Evolutionary conservation across 2,113 vertebrate species (phyloP), one percentile per base, ranked within the genome.

Genomic region (Triplophysa dalaica): DNA sequence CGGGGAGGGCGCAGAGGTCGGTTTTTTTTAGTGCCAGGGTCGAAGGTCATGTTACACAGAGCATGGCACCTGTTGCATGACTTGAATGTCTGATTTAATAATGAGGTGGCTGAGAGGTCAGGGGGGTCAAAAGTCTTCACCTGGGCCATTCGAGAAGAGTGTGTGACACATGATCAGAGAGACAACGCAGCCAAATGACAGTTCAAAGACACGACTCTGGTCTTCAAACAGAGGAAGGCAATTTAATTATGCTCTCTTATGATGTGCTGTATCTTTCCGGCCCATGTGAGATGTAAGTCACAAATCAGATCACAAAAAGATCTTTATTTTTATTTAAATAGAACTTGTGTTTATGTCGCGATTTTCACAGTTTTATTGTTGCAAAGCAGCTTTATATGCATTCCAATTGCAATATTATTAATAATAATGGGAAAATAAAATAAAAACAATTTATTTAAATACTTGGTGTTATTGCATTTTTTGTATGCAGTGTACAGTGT

Each of bases 11-110:
- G 29, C 60, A 19, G 43, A 9, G 14, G 63, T 79, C 41, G n/a
- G 48, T 84, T 85, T 87, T 88, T 87, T 85, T 79, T 86, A 68
- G 56, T 70, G 63, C 62, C 81, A 74, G 45, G 33, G 83, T 78
- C 79, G 68, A 83, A 29, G 33, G 75, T 83, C 50, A 84, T 41
- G 38, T 56, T 85, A 82, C 84, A 86, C 86, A 89, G 83, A 75
- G 76, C 85, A 60, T 58, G 21, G 56, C 87, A 89, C 86, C 89
- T 88, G 88, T 85, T 85, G 75, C 73, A 75, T 82, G 81, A 70
- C 78, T 84, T 80, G 43, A 58, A 43, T 82, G 80, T 86, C 76
- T 61, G 41, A 29, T 79, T 85, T 86, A 77, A 70, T 70, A 75
- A 82, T 77, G 77, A 70, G 87, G 82, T 87, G 79, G 69, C 48